Evolutionary conservation across 2,888 invertebrate genomes (phyloP).

Genomic region (Artemia sinica): DNA sequence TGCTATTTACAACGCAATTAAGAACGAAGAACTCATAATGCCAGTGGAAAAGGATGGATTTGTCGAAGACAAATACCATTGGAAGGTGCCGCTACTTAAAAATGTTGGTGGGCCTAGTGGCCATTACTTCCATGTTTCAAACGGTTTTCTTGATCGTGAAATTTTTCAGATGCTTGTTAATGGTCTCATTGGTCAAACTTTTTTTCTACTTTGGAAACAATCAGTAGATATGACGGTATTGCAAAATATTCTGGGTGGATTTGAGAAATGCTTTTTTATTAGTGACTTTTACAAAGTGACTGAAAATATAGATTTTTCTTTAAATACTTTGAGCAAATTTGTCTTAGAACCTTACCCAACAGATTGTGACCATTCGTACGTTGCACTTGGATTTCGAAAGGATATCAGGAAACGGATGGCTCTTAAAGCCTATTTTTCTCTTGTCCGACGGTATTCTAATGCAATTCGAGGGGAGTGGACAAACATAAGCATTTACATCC

Average conservation of each 20-base stretch:
- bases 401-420: conserved; percentile 74
- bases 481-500: conserved; percentile 71
- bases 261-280: conserved; percentile 60
- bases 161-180: conserved; percentile 61
- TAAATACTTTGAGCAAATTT: conserved; percentile 85
- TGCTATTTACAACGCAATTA: conserved; percentile 74
- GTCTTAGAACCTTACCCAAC: conserved; percentile 46
- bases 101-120: conserved; percentile 57
- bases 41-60: conserved; percentile 91
- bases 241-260: conserved; percentile 50
- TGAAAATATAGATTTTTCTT: conserved; percentile 74
- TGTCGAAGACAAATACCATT: conserved; percentile 86
- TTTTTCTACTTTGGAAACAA: conserved; percentile 67
- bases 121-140: conserved; percentile 49
- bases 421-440: conserved; percentile 55
- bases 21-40: conserved; percentile 53
- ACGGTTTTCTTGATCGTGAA: conserved; percentile 61
- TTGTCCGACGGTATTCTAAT: conserved; percentile 81
- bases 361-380: conserved; percentile 15
- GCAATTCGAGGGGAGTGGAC: conserved; percentile 84
- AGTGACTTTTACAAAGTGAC: conserved; percentile 59
- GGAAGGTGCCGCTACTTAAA: conserved; percentile 67
- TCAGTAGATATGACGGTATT: conserved; percentile 43
- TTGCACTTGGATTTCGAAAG: conserved; percentile 47
- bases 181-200: conserved; percentile 74